These are phyloP conservation scores for Hydropsyche tenuis DNA, from an alignment of 1,140 invertebrate species.

Conservation along the genomic window DNA sequence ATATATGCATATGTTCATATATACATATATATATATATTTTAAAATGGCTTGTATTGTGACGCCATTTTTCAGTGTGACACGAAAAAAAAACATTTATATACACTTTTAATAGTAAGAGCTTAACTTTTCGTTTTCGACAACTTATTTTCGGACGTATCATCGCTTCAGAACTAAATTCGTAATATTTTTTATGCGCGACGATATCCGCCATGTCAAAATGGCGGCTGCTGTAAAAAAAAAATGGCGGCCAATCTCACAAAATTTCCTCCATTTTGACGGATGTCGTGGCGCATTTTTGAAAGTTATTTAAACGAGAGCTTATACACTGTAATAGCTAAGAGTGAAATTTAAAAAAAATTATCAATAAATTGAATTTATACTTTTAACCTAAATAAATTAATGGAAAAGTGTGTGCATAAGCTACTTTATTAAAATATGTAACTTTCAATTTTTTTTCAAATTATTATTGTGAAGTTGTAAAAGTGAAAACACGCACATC, in stretches of 20 bases:
- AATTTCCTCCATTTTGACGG: no score
- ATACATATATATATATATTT: no score
- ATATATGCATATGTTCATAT: background rate
- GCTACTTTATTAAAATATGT: constrained; percentile 12
- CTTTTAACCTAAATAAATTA: background rate
- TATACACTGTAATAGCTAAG: constrained; percentile 17
- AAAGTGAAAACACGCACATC: no score
- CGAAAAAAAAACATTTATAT: constrained; percentile 17
- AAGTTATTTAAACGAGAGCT: constrained; percentile 15
- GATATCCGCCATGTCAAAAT: no score
- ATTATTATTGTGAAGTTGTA: no score
- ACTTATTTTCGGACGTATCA: background rate
- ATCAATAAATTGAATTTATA: background rate
- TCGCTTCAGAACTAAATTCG: background rate
- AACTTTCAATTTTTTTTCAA: background rate
- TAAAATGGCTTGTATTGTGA: constrained; percentile 22
- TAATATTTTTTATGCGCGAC: no score
- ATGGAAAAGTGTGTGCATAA: background rate
- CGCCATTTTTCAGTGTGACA: constrained; percentile 25
- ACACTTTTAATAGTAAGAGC: constrained; percentile 21
- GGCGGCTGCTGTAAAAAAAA: no score
- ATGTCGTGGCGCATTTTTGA: no score
- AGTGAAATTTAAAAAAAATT: background rate
- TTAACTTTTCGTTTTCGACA: background rate
- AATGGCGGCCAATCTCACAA: no score